These are phyloP conservation scores for Cartodere bifasciata DNA, from an alignment of 2,888 invertebrate genomes.

Conservation along the genomic window DNA sequence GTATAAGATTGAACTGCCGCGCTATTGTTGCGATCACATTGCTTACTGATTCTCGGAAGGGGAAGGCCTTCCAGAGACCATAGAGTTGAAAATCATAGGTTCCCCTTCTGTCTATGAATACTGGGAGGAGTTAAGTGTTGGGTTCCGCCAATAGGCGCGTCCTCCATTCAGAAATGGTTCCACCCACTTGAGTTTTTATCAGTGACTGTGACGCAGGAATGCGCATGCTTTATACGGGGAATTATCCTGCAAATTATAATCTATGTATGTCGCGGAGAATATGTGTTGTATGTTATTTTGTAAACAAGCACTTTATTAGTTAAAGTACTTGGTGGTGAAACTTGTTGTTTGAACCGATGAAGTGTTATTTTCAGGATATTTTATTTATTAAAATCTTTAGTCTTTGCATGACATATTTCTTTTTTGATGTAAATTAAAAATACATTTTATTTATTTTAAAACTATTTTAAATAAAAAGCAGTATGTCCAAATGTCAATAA, in stretches of 20 bases:
- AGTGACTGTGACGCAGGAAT: conserved; percentile 9
- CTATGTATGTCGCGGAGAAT: neutral
- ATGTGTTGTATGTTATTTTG: conserved; percentile 31
- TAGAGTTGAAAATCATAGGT: conserved; percentile 32
- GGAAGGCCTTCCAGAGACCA: conserved; percentile 21
- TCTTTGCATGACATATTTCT: too few species aligned
- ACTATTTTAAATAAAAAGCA: too few species aligned
- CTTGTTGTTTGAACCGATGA: conserved; percentile 7
- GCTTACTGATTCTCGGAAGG: conserved; percentile 35
- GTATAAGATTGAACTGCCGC: conserved; percentile 22
- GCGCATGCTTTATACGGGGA: conserved; percentile 2
- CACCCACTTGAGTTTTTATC: conserved; percentile 27
- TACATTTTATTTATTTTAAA: too few species aligned
- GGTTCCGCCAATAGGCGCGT: conserved; percentile 23
- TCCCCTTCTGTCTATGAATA: conserved; percentile 29
- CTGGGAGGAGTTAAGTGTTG: conserved; percentile 17
- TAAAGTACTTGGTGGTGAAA: conserved; percentile 8
- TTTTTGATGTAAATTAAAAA: too few species aligned
- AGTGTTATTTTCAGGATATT: conserved; percentile 12
- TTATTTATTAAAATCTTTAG: too few species aligned
- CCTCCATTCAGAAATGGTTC: conserved; percentile 29
- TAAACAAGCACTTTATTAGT: conserved; percentile 35
- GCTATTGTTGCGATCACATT: conserved; percentile 35
- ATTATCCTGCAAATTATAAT: conserved; percentile 1
- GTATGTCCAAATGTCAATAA: too few species aligned